Conservation (phyloP, 53 echinoderm and acorn worm genomes). For the Crossaster papposus region DNA sequence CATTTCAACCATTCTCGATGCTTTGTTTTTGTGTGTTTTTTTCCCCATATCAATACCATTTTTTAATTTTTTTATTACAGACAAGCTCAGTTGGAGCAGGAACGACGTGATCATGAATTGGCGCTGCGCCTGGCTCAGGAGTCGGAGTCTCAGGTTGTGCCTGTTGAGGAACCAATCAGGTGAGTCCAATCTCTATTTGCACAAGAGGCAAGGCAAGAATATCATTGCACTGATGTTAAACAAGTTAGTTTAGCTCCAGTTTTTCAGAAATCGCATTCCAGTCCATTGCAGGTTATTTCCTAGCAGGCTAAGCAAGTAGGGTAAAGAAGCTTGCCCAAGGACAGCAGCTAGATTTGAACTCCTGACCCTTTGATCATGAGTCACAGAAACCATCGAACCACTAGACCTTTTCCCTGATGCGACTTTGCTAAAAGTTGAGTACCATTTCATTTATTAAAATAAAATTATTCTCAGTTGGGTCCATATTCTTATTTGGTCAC, state of each 20-base stretch:
- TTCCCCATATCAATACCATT: background rate
- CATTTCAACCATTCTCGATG: background rate
- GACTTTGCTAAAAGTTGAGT: no score
- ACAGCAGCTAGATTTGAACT: no score
- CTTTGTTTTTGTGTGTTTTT: no score
- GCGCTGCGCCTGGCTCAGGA: slow-evolving; percentile 90
- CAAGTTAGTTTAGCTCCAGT: background rate
- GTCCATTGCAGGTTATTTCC: no score
- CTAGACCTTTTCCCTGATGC: no score
- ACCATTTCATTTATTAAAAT: background rate
- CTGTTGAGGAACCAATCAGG: slow-evolving; percentile 56
- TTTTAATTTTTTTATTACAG: slow-evolving; percentile 39
- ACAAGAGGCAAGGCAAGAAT: background rate
- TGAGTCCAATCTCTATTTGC: background rate
- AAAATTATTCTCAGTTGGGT: background rate
- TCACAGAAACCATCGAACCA: no score
- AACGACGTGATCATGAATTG: slow-evolving; percentile 94
- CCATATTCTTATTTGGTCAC: background rate
- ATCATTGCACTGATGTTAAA: background rate
- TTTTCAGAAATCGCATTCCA: no score
- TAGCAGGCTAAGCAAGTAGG: no score
- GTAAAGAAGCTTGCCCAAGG: no score
- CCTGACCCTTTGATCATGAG: no score
- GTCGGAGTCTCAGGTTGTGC: slow-evolving; percentile 83
- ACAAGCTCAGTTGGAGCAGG: slow-evolving; percentile 90